These are phyloP conservation scores for Psittacula echo DNA, from an alignment of 2,797 vertebrate species.

Conservation along the genomic window DNA sequence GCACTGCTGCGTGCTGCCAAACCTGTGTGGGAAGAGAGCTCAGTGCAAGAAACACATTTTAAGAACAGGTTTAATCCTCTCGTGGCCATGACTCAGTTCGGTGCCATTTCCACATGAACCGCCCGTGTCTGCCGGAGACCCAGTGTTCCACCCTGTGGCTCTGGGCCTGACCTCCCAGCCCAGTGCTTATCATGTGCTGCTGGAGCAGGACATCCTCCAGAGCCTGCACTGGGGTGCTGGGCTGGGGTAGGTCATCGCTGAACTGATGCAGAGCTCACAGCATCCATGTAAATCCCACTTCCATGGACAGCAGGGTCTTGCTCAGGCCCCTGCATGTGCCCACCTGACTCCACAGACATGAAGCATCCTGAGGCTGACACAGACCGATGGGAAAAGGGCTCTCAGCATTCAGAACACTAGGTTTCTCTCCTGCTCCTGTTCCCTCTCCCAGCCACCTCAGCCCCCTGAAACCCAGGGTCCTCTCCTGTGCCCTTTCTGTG, in stretches of 20 bases:
- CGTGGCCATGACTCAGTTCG: neutral
- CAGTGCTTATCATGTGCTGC: accelerated
- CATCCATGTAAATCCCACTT: neutral
- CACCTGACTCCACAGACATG: accelerated
- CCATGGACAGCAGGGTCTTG: neutral
- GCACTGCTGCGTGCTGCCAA: neutral
- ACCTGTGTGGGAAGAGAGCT: neutral
- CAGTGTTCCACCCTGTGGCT: neutral
- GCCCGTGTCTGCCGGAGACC: accelerated
- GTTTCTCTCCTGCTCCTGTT: neutral
- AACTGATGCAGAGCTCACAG: neutral
- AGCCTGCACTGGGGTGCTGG: neutral
- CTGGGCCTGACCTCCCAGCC: accelerated
- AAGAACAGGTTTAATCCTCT: neutral
- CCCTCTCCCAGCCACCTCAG: neutral
- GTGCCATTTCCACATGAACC: neutral
- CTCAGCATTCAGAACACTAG: accelerated
- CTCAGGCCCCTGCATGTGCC: accelerated
- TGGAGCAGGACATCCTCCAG: accelerated
- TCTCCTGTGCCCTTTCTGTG: neutral
- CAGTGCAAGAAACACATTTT: neutral
- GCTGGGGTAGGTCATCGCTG: neutral
- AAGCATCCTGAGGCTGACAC: neutral
- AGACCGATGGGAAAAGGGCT: neutral
- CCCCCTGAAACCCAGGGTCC: neutral